Evolutionary conservation across 2,113 vertebrate species (phyloP), one percentile per base, ranked within the genome.

Genomic region (Amphilophus citrinellus): DNA sequence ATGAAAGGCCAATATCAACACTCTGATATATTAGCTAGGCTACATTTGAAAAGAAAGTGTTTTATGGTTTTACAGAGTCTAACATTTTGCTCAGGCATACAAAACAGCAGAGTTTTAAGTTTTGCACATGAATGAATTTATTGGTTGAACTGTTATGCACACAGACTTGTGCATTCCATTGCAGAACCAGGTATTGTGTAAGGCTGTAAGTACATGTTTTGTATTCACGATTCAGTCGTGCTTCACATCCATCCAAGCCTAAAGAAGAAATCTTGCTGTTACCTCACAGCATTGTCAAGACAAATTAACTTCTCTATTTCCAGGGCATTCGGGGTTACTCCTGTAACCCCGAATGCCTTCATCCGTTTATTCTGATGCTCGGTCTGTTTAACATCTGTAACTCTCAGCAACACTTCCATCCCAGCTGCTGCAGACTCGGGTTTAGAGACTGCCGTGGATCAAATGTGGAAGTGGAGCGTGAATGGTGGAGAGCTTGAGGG

Each of bases 401-500:
- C 76, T 68, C 30, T 66, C 76, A 10, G 76, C 68, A 53, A 71
- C 88, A 65, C 35, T 44, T 85, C 86, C 44, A 10, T 61, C 73
- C 50, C 22, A 24, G 53, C 86, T 60, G 84, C 81, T 65, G 68
- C 22, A 39, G 62, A 71, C 81, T 79, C 30, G n/a, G 87, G 84
- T 81, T 76, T 87, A 86, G 82, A 80, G 66, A 79, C 79, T 14
- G 47, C 76, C 30, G 9, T 5, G 91, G 88, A 92, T 93, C 82
- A 93, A 91, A 88, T 73, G 89, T 77, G 78, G 56, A 89, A 87
- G 89, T 57, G 81, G 79, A 92, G 89, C 82, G 79, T 94, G 87
- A 89, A 89, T 60, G 22, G 56, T 14, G 66, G 78, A 30, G 84
- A 79, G 82, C 89, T 65, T 8, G 47, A 86, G 87, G 84, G 71